Evolutionary conservation across 2,888 invertebrate genomes (phyloP).

Genomic region (Sipha maydis): DNA sequence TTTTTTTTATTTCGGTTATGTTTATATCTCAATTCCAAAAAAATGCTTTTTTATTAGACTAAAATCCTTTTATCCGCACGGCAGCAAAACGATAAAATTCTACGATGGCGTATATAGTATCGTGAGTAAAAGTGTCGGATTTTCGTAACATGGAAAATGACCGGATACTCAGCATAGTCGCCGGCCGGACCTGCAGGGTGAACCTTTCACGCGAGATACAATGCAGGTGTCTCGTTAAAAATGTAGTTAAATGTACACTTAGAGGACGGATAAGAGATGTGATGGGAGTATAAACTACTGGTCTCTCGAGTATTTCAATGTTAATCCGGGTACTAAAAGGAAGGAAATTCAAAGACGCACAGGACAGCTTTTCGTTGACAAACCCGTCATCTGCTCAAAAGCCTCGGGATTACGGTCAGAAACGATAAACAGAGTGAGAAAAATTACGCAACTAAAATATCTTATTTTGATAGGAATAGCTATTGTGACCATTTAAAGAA

Average conservation of each 20-base stretch:
- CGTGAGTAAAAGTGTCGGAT: neutral
- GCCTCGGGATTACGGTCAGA: constrained; percentile 6
- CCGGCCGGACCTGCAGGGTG: neutral
- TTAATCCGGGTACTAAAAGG: constrained; percentile 37
- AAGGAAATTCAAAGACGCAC: constrained; percentile 17
- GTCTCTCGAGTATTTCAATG: neutral
- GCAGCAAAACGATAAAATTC: constrained; percentile 7
- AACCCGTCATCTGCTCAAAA: constrained; percentile 38
- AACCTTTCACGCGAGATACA: neutral
- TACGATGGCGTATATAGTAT: neutral
- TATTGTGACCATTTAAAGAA: neutral
- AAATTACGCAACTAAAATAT: constrained; percentile 28
- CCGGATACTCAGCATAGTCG: neutral
- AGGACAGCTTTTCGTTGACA: constrained; percentile 33
- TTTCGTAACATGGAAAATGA: neutral
- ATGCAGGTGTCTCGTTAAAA: constrained; percentile 33
- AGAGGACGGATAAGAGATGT: neutral
- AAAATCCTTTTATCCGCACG: neutral
- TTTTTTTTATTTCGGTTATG: constrained; percentile 20
- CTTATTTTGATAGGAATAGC: constrained; percentile 4
- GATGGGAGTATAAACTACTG: constrained; percentile 27
- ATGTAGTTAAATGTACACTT: constrained; percentile 19
- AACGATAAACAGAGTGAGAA: constrained; percentile 13
- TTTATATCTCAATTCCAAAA: constrained; percentile 17
- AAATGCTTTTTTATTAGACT: constrained; percentile 42